Base-by-base conservation (phyloP, 2,113 vertebrate genomes). In the Oreochromis niloticus region DNA sequence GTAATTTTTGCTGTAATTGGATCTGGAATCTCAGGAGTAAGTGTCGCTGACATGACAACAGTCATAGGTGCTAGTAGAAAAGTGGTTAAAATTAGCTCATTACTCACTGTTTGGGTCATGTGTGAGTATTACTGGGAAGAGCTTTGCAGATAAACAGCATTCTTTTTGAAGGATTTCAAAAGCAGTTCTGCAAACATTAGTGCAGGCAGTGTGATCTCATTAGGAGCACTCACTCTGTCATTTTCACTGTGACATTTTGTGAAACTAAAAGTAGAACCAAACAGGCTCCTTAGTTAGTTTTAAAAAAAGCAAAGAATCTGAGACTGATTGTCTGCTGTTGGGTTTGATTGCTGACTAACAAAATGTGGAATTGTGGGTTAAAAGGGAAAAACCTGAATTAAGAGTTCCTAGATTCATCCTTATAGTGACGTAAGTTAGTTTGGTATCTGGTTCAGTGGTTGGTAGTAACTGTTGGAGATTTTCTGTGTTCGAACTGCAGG, bases 341-440 rank as follows among this genome's bases (percentile, higher is more conserved):
- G 79, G 27, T 57, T 57, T 86, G 22, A 57, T 6, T 46, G 27
- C 79, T 81, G 9, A 81, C 68, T 59, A 50, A 66, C 84, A 82
- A 30, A 82, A 85, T 84, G 80, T 85, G 61, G 84, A 66, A 82
- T 75, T 84, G 46, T 68, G 81, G 87, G 85, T 91, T 88, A 84
- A 88, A 59, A 52, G 2, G 61, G 39, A 34, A 68, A 22, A 83
- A 84, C 22, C 10, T 84, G 63, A 24, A 57, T 7, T 48, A 36
- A 13, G 22, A 46, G 63, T 92, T 93, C 68, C 73, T 85, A 80
- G 91, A 87, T 93, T 81, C 89, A 71, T 50, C 46, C 9, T 32
- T 55, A 22, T 19, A 73, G 39, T 92, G 82, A 84, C 82, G 68
- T 78, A 84, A 85, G 43, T 79, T 86, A 81, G 50, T 59, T 89